phyloP scores from a whole-genome alignment of 2,113 vertebrate genomes.

The Caranx melampygus region DNA sequence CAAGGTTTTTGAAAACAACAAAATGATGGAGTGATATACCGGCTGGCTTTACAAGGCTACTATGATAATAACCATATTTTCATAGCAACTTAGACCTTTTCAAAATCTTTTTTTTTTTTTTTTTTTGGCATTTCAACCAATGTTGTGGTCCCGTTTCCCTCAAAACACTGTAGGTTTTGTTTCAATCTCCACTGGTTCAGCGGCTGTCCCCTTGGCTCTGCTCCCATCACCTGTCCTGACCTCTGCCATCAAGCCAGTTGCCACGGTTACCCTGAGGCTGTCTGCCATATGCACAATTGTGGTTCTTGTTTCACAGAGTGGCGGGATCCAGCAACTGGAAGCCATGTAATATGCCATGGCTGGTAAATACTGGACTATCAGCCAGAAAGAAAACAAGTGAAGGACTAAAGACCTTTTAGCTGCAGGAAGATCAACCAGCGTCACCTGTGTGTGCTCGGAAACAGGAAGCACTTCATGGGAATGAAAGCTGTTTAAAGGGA shows the following conservation, averaged over 20 bases:
- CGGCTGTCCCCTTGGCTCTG: slow-evolving; percentile 68
- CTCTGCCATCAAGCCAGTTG: slow-evolving; percentile 64
- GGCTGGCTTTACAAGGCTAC: not conserved
- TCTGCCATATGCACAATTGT: slow-evolving; percentile 65
- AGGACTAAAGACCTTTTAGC: not conserved
- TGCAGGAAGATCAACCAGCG: not conserved
- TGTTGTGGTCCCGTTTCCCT: slow-evolving; percentile 14
- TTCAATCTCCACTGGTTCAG: slow-evolving; percentile 74
- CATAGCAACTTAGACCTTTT: not conserved
- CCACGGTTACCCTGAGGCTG: slow-evolving; percentile 48
- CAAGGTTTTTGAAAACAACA: not conserved
- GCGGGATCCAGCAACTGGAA: slow-evolving; percentile 54
- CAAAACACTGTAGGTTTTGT: slow-evolving; percentile 61
- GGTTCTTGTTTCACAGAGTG: slow-evolving; percentile 75
- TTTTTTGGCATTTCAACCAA: not conserved
- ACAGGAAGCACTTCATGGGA: not conserved
- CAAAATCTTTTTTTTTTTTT: no score
- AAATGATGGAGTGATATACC: not conserved
- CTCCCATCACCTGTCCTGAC: slow-evolving; percentile 68
- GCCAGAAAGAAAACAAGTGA: slow-evolving; percentile 15
- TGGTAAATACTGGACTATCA: slow-evolving; percentile 48
- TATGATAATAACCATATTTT: not conserved
- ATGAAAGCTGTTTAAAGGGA: not conserved
- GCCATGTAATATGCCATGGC: slow-evolving; percentile 64
- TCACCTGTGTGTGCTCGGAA: not conserved